phyloP scores from a whole-genome alignment of 2,888 invertebrate species.

The Napeogenes inachia region DNA sequence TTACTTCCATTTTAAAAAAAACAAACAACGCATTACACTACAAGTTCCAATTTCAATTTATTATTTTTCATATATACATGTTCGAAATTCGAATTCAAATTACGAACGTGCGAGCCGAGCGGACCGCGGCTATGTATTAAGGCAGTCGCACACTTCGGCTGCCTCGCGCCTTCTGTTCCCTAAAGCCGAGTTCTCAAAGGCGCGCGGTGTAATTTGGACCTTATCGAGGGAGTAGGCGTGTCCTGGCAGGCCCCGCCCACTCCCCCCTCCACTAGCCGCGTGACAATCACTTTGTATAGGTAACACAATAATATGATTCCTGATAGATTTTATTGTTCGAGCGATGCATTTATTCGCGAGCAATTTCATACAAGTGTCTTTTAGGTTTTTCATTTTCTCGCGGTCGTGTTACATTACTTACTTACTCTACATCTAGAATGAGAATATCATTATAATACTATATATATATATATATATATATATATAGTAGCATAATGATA shows the following conservation, averaged over 20 bases:
- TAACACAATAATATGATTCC: constrained; percentile 77
- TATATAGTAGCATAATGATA: no score
- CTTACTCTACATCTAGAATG: constrained; percentile 1
- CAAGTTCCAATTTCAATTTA: constrained; percentile 31
- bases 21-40: constrained; percentile 21
- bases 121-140: constrained; percentile 66
- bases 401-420: constrained; percentile 9
- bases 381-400: constrained; percentile 19
- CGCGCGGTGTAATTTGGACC: constrained; percentile 70
- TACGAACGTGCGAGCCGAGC: constrained; percentile 62
- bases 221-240: constrained; percentile 70
- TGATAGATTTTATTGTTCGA: constrained; percentile 76
- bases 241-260: constrained; percentile 49
- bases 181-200: constrained; percentile 67
- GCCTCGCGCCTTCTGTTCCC: constrained; percentile 53
- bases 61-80: neutral
- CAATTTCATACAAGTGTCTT: constrained; percentile 45
- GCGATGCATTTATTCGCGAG: constrained; percentile 68
- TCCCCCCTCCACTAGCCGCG: constrained; percentile 51
- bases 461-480: no score
- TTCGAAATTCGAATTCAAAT: constrained; percentile 29
- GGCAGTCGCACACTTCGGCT: constrained; percentile 54
- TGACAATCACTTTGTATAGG: constrained; percentile 78
- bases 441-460: no score
- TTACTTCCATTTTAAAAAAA: constrained; percentile 76